These are phyloP conservation scores for Neodiprion fabricii DNA, from an alignment of 1,140 invertebrate species.

Conservation along the genomic window DNA sequence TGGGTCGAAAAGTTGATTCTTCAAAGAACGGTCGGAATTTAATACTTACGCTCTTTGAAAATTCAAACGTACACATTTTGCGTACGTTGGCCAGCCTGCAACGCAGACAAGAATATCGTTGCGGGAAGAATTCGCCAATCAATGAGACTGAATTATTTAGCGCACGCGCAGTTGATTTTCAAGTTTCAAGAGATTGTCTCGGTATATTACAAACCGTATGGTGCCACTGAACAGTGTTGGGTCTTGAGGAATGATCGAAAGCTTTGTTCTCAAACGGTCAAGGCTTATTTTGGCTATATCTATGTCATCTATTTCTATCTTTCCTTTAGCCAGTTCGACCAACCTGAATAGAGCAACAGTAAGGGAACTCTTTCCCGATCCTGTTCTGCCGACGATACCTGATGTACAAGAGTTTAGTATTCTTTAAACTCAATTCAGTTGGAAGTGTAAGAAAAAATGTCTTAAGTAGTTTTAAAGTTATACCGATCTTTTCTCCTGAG, in stretches of 20 bases:
- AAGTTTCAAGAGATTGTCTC: too few relatives aligned
- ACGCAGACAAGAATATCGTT: too few relatives aligned
- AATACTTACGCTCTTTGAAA: too few relatives aligned
- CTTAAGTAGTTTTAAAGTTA: constrained; percentile 11
- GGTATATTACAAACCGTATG: constrained; percentile 59
- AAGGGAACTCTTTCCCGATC: constrained; percentile 69
- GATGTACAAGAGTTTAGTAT: constrained; percentile 50
- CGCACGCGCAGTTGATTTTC: too few relatives aligned
- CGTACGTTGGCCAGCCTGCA: too few relatives aligned
- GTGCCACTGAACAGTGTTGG: constrained; percentile 73
- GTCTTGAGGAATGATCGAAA: constrained; percentile 78
- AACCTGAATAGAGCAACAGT: constrained; percentile 69
- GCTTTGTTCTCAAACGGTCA: constrained; percentile 63
- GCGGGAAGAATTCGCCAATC: too few relatives aligned
- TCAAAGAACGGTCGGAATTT: too few relatives aligned
- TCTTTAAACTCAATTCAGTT: not conserved
- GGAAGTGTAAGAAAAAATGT: constrained; percentile 17
- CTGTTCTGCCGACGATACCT: constrained; percentile 73
- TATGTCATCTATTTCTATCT: constrained; percentile 62
- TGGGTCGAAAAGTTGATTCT: too few relatives aligned
- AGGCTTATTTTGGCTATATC: constrained; percentile 60
- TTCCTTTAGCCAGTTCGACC: constrained; percentile 68
- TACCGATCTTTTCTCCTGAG: constrained; percentile 71
- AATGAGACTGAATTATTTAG: too few relatives aligned
- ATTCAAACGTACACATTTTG: too few relatives aligned